Base-by-base conservation (phyloP, 2,888 invertebrate genomes). In the Melanophora roralis region DNA sequence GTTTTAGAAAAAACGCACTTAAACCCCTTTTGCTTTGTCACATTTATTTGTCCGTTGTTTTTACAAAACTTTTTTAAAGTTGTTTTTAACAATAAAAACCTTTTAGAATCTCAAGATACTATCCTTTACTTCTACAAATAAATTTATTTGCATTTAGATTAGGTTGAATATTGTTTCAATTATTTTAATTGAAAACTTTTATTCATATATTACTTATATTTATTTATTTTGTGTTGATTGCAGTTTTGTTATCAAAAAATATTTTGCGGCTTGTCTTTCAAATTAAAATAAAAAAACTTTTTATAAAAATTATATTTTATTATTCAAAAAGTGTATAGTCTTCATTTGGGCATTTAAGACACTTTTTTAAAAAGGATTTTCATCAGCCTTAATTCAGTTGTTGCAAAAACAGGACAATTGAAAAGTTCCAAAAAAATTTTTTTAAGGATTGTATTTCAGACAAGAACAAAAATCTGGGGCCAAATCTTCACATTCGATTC, bases 101-200 rank as follows among this genome's bases (percentile, higher is more conserved):
- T 71, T 14, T 49, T 65, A 47, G 16, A 57, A 65, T n/a, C n/a
- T n/a, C n/a, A 32, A 57, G n/a, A 47, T 45, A 23, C n/a, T 57
- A 11, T 32, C 55, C 45, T 60, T 19, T 38, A 14, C 36, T 7
- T 34, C n/a, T 57, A 36, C 32, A 32, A 0, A 16, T 11, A n/a
- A n/a, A n/a, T 68, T 53, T 62, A 60, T 68, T 68, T 75, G 60
- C 75, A 75, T 68, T 49, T 49, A 64, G 64, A 76, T 76, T 76
- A 69, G 69, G 69, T 53, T 57, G 76, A 76, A 76, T 67, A 67
- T 74, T 34, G 59, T 74, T 74, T 67, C 47, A 74, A 74, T 69
- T 69, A 76, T 69, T 76, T 76, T 76, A 76, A 76, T 76, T 76
- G 76, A 76, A 76, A 76, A 76, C 62, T 76, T 76, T 64, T 69